phyloP scores from a whole-genome alignment of 2,888 invertebrate genomes.

The Synergus umbraculus region DNA sequence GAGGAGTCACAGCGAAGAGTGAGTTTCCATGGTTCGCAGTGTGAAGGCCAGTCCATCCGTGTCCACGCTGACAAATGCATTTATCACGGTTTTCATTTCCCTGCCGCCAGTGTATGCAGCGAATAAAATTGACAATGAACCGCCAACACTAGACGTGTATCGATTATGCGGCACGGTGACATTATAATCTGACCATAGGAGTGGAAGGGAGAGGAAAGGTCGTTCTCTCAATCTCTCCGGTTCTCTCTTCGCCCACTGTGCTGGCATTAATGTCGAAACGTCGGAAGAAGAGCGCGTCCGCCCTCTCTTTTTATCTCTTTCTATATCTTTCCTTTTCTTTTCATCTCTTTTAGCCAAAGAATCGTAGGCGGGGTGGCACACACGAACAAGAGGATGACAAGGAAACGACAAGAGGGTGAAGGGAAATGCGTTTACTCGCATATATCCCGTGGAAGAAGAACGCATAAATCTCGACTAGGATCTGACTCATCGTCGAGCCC shows the following conservation, averaged over 20 bases:
- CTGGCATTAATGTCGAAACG: slow-evolving; percentile 1
- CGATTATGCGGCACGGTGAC: slow-evolving; percentile 5
- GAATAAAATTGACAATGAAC: slow-evolving; percentile 8
- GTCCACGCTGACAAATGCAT: not conserved
- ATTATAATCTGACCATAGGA: not conserved
- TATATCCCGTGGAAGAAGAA: slow-evolving; percentile 57
- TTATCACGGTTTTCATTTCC: not conserved
- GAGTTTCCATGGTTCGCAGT: not conserved
- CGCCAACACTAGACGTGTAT: not conserved
- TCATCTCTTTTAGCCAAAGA: not conserved
- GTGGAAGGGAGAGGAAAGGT: not conserved
- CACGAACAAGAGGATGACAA: slow-evolving; percentile 43
- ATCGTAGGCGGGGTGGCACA: not conserved
- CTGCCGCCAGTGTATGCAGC: not conserved
- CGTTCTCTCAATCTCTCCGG: not conserved
- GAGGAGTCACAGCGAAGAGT: not conserved
- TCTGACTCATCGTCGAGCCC: slow-evolving; percentile 54
- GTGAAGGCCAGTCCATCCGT: not conserved
- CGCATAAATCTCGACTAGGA: slow-evolving; percentile 65
- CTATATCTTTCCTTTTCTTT: no score
- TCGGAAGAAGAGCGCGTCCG: not conserved
- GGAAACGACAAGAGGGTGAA: slow-evolving; percentile 53
- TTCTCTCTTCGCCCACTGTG: not conserved
- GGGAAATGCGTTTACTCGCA: slow-evolving; percentile 66
- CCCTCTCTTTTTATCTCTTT: no score